Evolutionary conservation across 1,140 invertebrate species (phyloP).

Genomic region (Portunus trituberculatus): DNA sequence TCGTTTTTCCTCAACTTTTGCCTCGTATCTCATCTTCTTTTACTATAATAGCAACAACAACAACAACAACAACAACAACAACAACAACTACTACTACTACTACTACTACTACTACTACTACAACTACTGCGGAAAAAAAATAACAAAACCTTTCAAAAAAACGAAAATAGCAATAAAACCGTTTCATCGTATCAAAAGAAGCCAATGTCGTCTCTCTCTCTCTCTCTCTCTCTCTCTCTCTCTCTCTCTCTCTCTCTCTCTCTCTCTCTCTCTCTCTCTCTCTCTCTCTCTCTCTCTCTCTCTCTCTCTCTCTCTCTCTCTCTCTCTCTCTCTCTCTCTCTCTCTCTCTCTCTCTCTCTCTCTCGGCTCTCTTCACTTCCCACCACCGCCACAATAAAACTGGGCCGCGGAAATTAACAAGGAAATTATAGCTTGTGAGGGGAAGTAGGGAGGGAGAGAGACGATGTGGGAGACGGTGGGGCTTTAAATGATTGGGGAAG

Average conservation of each 20-base stretch:
- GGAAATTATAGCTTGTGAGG: conserved; percentile 22
- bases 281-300: background rate
- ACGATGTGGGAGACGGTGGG: background rate
- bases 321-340: conserved; percentile 20
- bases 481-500: background rate
- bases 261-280: too few species aligned
- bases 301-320: conserved; percentile 21
- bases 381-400: conserved; percentile 20
- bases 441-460: background rate
- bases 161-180: too few species aligned
- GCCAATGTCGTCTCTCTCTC: too few species aligned
- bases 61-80: background rate
- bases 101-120: conserved; percentile 23
- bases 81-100: background rate
- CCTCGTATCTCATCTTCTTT: background rate
- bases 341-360: conserved; percentile 20
- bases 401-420: conserved; percentile 1
- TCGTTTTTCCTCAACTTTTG: background rate
- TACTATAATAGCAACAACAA: too few species aligned
- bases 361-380: background rate
- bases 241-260: too few species aligned
- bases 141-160: too few species aligned
- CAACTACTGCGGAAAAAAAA: background rate
- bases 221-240: too few species aligned
- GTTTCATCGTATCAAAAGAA: too few species aligned